Conservation (phyloP, 2,113 vertebrate species). For the Phrynosoma blainvillii region DNA sequence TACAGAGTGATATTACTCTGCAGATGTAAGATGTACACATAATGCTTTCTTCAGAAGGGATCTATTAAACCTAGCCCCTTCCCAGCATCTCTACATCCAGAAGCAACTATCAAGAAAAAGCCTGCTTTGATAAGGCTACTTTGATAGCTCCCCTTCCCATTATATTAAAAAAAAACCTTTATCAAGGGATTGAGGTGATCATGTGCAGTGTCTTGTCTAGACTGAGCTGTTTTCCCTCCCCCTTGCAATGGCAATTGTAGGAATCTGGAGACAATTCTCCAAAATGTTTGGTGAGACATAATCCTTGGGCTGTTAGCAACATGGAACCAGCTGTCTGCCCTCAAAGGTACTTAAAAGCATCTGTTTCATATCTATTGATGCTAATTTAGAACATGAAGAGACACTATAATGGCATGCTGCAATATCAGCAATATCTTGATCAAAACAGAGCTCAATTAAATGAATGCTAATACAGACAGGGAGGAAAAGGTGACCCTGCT, state of each 20-base stretch:
- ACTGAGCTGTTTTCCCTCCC: neutral
- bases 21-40: neutral
- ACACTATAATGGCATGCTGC: neutral
- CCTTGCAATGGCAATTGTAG: neutral
- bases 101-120: neutral
- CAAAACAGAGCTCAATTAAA: constrained; percentile 7
- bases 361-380: neutral
- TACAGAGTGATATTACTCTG: neutral
- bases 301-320: neutral
- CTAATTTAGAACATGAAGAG: neutral
- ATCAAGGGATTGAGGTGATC: neutral
- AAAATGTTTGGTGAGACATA: neutral
- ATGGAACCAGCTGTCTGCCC: neutral
- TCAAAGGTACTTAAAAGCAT: neutral
- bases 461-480: neutral
- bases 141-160: neutral
- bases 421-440: neutral
- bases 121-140: neutral
- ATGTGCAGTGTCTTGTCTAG: neutral
- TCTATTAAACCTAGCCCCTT: neutral
- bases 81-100: neutral
- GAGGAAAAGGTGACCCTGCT: constrained; percentile 24
- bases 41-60: neutral
- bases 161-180: neutral
- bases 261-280: neutral